Conservation (phyloP, 2,113 vertebrate species). For the Trinectes maculatus region DNA sequence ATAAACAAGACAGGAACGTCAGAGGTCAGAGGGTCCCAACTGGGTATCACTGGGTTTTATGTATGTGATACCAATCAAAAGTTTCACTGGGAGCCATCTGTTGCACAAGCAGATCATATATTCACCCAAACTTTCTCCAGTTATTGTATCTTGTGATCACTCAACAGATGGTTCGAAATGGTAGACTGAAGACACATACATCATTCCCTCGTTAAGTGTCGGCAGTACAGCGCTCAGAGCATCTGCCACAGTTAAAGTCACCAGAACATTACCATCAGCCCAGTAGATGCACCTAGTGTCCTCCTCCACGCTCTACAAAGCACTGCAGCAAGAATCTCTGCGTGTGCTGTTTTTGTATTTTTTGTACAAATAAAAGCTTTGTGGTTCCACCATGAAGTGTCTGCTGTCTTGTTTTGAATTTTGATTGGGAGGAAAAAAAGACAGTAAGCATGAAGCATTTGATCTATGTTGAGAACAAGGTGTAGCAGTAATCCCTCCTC, state of each 20-base stretch:
- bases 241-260: slow-evolving; percentile 34
- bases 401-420: slow-evolving; percentile 39
- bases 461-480: slow-evolving; percentile 47
- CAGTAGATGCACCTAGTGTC: background rate
- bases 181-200: slow-evolving; percentile 30
- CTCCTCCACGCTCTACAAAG: slow-evolving; percentile 10
- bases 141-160: slow-evolving; percentile 42
- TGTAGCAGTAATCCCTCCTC: slow-evolving; percentile 36
- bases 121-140: slow-evolving; percentile 2
- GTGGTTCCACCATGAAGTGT: slow-evolving; percentile 22
- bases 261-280: slow-evolving; percentile 16
- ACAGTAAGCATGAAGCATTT: slow-evolving; percentile 2
- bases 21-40: background rate
- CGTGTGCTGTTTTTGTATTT: no score
- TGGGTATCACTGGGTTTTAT: background rate
- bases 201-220: slow-evolving; percentile 39
- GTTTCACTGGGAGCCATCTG: slow-evolving; percentile 23
- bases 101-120: slow-evolving; percentile 1
- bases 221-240: slow-evolving; percentile 20
- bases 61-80: slow-evolving; percentile 12
- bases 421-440: slow-evolving; percentile 20
- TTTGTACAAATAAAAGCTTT: slow-evolving; percentile 24
- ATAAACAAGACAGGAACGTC: background rate
- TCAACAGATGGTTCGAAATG: slow-evolving; percentile 47
- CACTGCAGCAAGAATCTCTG: background rate